Evolutionary conservation across 2,113 vertebrate genomes (phyloP).

Genomic region (Chionomys nivalis): DNA sequence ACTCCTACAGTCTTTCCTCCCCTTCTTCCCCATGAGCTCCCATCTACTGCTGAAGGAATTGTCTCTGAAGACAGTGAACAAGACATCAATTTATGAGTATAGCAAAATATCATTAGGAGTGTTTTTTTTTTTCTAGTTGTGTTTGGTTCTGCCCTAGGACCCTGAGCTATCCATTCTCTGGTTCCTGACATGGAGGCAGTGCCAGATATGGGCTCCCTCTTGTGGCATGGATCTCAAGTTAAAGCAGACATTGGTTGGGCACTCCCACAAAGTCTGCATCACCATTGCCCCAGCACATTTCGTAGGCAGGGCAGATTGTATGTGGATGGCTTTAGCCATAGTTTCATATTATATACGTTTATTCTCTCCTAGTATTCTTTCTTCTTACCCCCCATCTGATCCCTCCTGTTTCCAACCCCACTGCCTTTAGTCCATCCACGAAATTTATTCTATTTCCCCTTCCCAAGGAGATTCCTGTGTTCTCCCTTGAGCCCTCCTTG

Average conservation of each 20-base stretch:
- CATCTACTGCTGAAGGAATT: background rate
- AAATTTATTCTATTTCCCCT: too few relatives aligned
- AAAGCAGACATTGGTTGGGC: background rate
- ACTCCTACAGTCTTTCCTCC: background rate
- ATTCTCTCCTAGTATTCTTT: background rate
- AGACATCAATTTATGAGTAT: background rate
- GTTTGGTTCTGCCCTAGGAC: background rate
- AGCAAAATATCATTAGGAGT: background rate
- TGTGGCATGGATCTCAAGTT: background rate
- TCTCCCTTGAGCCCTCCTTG: too few relatives aligned
- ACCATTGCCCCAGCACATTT: background rate
- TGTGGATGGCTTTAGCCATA: background rate
- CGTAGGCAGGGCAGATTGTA: background rate
- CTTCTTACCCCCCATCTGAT: too few relatives aligned
- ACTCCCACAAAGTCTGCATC: background rate
- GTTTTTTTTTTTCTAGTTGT: background rate
- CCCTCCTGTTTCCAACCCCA: too few relatives aligned
- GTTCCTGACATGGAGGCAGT: background rate
- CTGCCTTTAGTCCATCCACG: too few relatives aligned
- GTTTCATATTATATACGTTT: slow-evolving; percentile 26
- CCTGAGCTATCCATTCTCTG: background rate
- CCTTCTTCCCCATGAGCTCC: background rate
- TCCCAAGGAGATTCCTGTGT: too few relatives aligned
- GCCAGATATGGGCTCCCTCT: background rate
- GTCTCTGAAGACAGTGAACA: background rate